phyloP scores from a whole-genome alignment of 2,888 invertebrate species.

The Unio delphinus region DNA sequence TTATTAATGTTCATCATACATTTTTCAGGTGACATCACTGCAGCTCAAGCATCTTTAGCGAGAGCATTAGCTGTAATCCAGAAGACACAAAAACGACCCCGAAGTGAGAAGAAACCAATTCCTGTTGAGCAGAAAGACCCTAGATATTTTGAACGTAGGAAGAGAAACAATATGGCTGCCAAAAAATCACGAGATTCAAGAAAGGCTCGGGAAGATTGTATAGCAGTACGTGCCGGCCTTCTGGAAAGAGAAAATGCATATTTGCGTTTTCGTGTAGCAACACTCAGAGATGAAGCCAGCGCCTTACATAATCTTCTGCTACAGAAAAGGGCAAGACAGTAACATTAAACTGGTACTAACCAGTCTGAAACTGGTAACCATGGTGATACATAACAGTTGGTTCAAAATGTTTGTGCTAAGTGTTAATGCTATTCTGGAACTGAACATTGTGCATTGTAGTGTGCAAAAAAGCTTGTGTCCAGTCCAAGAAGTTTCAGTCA shows the following conservation, averaged over 20 bases:
- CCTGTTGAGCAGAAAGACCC: slow-evolving; percentile 90
- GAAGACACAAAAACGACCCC: slow-evolving; percentile 58
- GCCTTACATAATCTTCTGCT: slow-evolving; percentile 80
- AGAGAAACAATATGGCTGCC: slow-evolving; percentile 91
- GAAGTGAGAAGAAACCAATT: slow-evolving; percentile 79
- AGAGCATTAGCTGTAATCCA: slow-evolving; percentile 55
- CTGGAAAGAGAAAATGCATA: slow-evolving; percentile 91
- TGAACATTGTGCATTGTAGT: too few relatives aligned
- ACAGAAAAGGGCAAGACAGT: slow-evolving; percentile 64
- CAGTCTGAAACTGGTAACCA: too few relatives aligned
- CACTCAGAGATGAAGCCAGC: slow-evolving; percentile 84
- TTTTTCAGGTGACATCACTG: slow-evolving; percentile 24
- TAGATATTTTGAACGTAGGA: slow-evolving; percentile 89
- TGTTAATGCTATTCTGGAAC: too few relatives aligned
- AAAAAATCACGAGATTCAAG: slow-evolving; percentile 92
- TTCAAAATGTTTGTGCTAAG: too few relatives aligned
- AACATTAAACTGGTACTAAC: not conserved
- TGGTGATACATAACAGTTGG: too few relatives aligned
- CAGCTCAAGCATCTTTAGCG: slow-evolving; percentile 42
- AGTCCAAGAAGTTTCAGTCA: too few relatives aligned
- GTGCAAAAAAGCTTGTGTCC: too few relatives aligned
- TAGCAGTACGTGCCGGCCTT: slow-evolving; percentile 87
- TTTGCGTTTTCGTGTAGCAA: slow-evolving; percentile 85
- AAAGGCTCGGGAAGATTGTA: slow-evolving; percentile 89
- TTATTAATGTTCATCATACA: not conserved